Evolutionary conservation across 2,888 invertebrate genomes (phyloP), one percentile per base, ranked within the genome.

Genomic region (Idaea aversata): DNA sequence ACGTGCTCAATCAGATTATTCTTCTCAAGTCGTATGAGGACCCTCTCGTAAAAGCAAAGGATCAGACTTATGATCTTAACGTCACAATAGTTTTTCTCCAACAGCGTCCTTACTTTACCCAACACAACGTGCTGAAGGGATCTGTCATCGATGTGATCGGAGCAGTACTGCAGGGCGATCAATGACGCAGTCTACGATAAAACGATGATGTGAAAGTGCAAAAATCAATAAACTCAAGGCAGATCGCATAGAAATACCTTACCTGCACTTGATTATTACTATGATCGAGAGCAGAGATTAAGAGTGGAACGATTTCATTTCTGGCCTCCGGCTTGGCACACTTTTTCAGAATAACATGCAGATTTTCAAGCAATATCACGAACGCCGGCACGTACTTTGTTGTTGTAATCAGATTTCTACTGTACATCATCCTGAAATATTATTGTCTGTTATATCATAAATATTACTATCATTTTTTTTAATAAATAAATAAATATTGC

Each of bases 251-350:
- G 1, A 25, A 25, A 25, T 25, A 25, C 25, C 3, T 25, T 25
- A 98, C 98, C 96, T 98, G 98, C 69, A 98, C 97, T 93, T 97
- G 97, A 73, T 97, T 95, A 66, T 97, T 97, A 67, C 96, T 96
- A 81, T 97, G 97, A 79, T 99, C 98, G 81, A 99, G 95, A 34
- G 98, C 96, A 75, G 94, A 95, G 90, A 96, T 98, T 63, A 99
- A 92, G 92, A 98, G 94, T 5, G 98, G 98, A 76, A 99, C 91
- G 63, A 99, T 95, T 81, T 98, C 98, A 3, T 94, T 94, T 75
- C 96, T 95, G 58, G 97, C 94, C 73, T 97, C 97, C 61, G 96
- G 96, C 61, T 95, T 92, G 15, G 96, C 95, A 68, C 98, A 97
- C 90, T 98, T 99, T 82, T 96, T 96, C 84, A 99, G 93, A 71